These are phyloP conservation scores for Anticlea derivata DNA, from an alignment of 2,888 invertebrate species.

Conservation along the genomic window DNA sequence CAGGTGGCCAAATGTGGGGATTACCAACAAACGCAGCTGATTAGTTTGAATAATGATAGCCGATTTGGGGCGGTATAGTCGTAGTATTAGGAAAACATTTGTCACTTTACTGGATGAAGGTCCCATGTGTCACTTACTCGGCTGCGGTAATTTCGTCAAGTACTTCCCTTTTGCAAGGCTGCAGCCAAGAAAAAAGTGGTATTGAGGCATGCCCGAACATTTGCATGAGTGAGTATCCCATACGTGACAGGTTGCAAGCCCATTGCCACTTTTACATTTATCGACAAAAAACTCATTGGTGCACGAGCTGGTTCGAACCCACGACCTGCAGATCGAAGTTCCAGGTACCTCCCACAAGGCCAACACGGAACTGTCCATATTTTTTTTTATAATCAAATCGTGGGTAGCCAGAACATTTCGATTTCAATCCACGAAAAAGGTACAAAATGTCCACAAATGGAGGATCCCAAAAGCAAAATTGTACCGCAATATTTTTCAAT, in stretches of 20 bases:
- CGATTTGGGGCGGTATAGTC: slow-evolving; percentile 8
- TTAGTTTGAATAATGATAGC: slow-evolving; percentile 27
- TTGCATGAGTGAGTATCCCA: too few relatives aligned
- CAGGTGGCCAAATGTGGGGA: slow-evolving; percentile 33
- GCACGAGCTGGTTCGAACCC: too few relatives aligned
- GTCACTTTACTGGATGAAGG: slow-evolving; percentile 5
- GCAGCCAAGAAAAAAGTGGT: background rate
- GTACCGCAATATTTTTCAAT: slow-evolving; percentile 25
- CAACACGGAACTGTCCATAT: too few relatives aligned
- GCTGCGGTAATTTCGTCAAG: background rate
- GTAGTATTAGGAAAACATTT: slow-evolving; percentile 20
- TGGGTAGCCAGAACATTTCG: background rate
- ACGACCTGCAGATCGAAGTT: too few relatives aligned
- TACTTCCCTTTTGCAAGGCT: too few relatives aligned
- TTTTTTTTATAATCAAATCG: background rate
- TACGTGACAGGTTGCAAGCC: too few relatives aligned
- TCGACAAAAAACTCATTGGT: too few relatives aligned
- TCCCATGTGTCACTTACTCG: background rate
- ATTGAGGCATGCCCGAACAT: too few relatives aligned
- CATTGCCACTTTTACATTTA: too few relatives aligned
- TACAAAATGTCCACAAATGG: slow-evolving; percentile 7
- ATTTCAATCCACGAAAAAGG: slow-evolving; percentile 8
- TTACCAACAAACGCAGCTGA: slow-evolving; percentile 28
- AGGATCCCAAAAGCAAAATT: background rate
- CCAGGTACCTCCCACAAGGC: too few relatives aligned